Percentiles rank a stretch among this genome's conserved stretches.
phyloP scores from a whole-genome alignment of 2,113 vertebrate genomes.

The Saccopteryx leptura region DNA sequence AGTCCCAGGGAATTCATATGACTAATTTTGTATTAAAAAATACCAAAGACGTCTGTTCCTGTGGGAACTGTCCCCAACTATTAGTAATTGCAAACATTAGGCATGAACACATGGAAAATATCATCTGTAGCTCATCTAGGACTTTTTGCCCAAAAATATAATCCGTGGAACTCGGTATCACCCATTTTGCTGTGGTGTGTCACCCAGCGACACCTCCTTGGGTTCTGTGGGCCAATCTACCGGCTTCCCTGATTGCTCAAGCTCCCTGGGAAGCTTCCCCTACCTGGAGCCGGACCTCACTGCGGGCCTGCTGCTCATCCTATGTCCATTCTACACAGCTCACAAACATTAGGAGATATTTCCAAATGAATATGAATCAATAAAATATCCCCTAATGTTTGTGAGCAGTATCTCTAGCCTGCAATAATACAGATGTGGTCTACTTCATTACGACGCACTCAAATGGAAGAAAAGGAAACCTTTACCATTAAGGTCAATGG shows the following conservation, averaged over 20 bases:
- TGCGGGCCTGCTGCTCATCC: background rate
- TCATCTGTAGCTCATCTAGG: constrained; percentile 66
- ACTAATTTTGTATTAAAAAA: constrained; percentile 71
- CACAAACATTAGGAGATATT: too few relatives aligned
- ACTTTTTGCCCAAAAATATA: constrained; percentile 60
- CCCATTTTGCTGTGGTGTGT: background rate
- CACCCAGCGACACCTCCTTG: background rate
- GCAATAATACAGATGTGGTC: accelerated
- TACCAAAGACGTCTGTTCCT: constrained; percentile 66
- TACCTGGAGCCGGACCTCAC: background rate
- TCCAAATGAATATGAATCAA: too few relatives aligned
- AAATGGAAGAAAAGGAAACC: background rate
- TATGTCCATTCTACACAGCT: background rate
- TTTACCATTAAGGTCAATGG: background rate
- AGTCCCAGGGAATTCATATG: constrained; percentile 66
- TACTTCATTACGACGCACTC: background rate
- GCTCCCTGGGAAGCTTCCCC: background rate
- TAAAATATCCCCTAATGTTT: too few relatives aligned
- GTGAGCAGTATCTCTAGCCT: background rate
- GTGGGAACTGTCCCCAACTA: constrained; percentile 68
- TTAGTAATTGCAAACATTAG: constrained; percentile 73
- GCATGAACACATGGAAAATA: constrained; percentile 70
- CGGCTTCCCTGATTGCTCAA: background rate
- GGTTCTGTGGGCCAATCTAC: background rate
- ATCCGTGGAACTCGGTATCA: constrained; percentile 3